Evolutionary conservation across 2,888 invertebrate species (phyloP), one percentile per base, ranked within the genome.

Genomic region (Idaea biselata): DNA sequence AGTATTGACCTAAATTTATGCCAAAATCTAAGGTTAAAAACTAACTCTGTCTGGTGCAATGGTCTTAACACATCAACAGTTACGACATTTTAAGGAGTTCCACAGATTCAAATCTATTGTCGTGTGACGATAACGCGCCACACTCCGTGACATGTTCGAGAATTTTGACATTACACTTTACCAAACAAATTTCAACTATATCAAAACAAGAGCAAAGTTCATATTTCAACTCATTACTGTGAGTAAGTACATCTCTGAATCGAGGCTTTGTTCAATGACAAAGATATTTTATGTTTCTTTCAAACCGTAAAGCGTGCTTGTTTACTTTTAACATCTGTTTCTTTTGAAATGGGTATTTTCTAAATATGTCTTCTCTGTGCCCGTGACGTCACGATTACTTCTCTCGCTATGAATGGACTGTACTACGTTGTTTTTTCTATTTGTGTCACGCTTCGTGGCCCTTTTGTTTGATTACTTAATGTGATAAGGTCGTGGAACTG

Each of bases 101-200:
- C 83, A 44, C 44, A 44, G 84, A 89, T 89, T 87, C 83, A 82
- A 86, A 89, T 88, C 86, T 86, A 87, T 87, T 86, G 86, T 83
- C 72, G 84, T 88, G 86, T 88, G 89, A 89, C 88, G 84, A 81
- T 81, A 76, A 79, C 77, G 74, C 78, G 82, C 81, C 77, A 82
- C 81, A 79, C 78, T 77, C 76, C 73, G 74, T 78, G 78, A 83
- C 79, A 76, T 78, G 76, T 73, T 72, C 76, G 76, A 76, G 75
- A 81, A 75, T 76, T 78, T 73, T 73, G 75, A 78, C 73, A 61
- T 73, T 68, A 65, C 18, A 56, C 61, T 61, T 65, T 63, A 63
- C 32, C 68, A 63, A 8, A 44, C 44, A 44, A 44, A 44, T 44
- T 44, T 14, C 8, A 14, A 56, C 56, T 56, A 7, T 56, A 18